phyloP scores from a whole-genome alignment of 1,140 invertebrate species.

The Cherax destructor region DNA sequence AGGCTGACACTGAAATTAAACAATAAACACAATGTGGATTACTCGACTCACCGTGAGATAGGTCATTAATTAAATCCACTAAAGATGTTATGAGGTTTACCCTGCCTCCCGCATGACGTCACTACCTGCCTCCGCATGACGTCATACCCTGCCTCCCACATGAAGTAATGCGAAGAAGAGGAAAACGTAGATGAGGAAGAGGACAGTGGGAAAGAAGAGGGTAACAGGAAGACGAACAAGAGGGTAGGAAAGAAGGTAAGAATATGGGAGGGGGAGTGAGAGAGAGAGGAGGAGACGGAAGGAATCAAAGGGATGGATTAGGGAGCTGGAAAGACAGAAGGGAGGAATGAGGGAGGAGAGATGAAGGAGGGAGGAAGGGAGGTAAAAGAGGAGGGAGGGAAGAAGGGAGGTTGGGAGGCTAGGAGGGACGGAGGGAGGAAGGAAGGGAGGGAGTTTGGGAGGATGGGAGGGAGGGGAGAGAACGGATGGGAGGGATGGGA shows the following conservation, averaged over 20 bases:
- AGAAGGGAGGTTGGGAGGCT: neutral
- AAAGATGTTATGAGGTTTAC: too few relatives aligned
- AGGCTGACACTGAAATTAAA: too few relatives aligned
- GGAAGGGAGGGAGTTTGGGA: neutral
- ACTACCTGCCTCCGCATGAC: too few relatives aligned
- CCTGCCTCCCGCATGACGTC: too few relatives aligned
- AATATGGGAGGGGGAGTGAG: too few relatives aligned
- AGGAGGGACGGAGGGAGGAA: neutral
- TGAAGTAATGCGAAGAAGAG: neutral
- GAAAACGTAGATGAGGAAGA: neutral
- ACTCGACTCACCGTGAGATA: too few relatives aligned
- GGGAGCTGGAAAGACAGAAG: neutral
- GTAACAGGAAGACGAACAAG: neutral
- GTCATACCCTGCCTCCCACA: too few relatives aligned
- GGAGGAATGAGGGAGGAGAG: neutral
- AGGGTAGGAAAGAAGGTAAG: neutral
- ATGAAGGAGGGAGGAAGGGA: neutral
- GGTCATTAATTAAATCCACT: too few relatives aligned
- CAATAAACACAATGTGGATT: too few relatives aligned
- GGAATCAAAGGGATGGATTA: neutral
- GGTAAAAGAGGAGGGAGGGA: neutral
- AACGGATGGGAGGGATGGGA: neutral
- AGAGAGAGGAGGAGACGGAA: neutral
- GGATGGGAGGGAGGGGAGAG: neutral
- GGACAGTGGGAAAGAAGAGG: neutral